These are phyloP conservation scores for Allacma fusca DNA, from an alignment of 2,888 invertebrate species.

Conservation along the genomic window DNA sequence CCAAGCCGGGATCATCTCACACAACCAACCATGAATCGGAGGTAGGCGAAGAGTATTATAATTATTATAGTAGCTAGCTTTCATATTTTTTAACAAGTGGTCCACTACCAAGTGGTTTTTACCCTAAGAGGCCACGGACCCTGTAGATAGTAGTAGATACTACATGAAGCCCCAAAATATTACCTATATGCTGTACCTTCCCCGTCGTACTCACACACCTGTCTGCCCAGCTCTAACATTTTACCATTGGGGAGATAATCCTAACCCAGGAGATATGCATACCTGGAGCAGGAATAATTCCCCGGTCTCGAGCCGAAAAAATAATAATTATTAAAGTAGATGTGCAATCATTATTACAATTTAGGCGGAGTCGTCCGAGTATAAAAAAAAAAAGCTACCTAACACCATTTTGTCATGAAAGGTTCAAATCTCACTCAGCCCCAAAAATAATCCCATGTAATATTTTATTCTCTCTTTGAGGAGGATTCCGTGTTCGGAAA, in stretches of 20 bases:
- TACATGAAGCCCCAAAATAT: no score
- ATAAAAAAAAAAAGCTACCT: not conserved
- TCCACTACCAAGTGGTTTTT: constrained; percentile 9
- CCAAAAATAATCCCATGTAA: constrained; percentile 16
- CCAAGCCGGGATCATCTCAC: constrained; percentile 11
- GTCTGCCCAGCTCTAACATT: no score
- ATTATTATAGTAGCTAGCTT: constrained; percentile 19
- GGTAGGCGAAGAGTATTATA: constrained; percentile 37
- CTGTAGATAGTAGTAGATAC: no score
- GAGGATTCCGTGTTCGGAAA: not conserved
- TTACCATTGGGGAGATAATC: not conserved
- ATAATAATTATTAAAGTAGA: constrained; percentile 10
- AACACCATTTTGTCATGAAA: constrained; percentile 27
- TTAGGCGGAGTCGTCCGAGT: not conserved
- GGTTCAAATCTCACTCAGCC: constrained; percentile 14
- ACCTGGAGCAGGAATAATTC: constrained; percentile 9
- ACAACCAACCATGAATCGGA: constrained; percentile 37
- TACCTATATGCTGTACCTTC: no score
- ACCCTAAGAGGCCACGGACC: not conserved
- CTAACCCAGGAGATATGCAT: not conserved
- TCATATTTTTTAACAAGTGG: constrained; percentile 12
- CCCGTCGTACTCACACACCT: no score
- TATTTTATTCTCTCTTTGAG: not conserved
- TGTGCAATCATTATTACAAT: not conserved
- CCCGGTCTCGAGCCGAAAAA: constrained; percentile 18